Evolutionary conservation across 2,113 vertebrate genomes (phyloP).

Genomic region (Syngnathus floridae): DNA sequence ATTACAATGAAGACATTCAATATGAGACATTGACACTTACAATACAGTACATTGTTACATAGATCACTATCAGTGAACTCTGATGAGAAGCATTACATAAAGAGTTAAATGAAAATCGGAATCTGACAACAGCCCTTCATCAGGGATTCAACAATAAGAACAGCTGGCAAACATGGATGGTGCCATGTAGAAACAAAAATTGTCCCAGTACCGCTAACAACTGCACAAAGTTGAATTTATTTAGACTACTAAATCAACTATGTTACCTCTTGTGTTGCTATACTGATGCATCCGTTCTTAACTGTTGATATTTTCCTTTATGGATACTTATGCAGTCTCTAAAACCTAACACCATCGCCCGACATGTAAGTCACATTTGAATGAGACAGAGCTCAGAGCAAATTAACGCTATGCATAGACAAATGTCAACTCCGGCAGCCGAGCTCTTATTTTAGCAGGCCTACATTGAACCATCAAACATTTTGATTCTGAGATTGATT

Average conservation of each 20-base stretch:
- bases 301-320: constrained; percentile 19
- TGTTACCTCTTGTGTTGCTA: not conserved
- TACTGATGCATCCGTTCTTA: constrained; percentile 26
- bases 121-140: constrained; percentile 36
- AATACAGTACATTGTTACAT: constrained; percentile 31
- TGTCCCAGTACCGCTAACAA: too few species aligned
- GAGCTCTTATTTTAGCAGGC: not conserved
- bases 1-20: constrained; percentile 57
- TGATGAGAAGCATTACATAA: constrained; percentile 27
- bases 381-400: constrained; percentile 10
- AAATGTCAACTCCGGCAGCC: constrained; percentile 7
- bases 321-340: constrained; percentile 23
- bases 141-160: constrained; percentile 30
- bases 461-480: constrained; percentile 2
- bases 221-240: not conserved
- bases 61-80: constrained; percentile 33
- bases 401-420: not conserved
- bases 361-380: constrained; percentile 21
- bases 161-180: not conserved
- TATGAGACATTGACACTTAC: constrained; percentile 49
- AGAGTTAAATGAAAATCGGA: constrained; percentile 29
- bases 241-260: not conserved
- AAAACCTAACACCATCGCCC: constrained; percentile 24
- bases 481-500: constrained; percentile 20
- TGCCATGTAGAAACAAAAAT: too few species aligned